Percentiles rank a stretch among this genome's conserved stretches.
phyloP scores from a whole-genome alignment of 64 coral and sea anemone species.

The Acropora tenuis region DNA sequence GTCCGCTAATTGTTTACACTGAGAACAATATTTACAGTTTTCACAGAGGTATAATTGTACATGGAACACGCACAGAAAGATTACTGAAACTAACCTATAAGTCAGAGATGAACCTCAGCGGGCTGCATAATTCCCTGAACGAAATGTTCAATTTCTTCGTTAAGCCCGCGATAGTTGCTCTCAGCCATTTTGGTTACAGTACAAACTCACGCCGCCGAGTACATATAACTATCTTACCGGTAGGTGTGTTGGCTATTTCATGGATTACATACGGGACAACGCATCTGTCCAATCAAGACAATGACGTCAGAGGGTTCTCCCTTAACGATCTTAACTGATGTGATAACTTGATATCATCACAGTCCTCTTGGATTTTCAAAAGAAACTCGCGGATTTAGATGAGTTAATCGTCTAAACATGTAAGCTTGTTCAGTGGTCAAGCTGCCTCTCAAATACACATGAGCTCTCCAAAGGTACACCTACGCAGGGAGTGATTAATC shows the following conservation, averaged over 20 bases:
- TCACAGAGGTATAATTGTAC: background rate
- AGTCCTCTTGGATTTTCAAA: background rate
- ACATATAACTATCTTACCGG: background rate
- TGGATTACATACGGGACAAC: background rate
- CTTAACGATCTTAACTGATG: background rate
- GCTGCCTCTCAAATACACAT: background rate
- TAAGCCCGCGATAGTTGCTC: background rate
- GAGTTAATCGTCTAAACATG: conserved; percentile 11
- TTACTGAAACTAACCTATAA: background rate
- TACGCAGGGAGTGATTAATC: background rate
- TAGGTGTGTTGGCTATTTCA: no score
- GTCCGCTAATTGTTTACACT: no score
- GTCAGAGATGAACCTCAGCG: background rate
- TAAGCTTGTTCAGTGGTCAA: background rate
- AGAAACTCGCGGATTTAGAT: background rate
- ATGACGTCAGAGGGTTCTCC: background rate
- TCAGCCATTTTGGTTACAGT: background rate
- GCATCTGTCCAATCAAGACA: background rate
- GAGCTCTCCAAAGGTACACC: background rate
- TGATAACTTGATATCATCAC: background rate
- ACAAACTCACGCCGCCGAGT: background rate
- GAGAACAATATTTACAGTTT: background rate
- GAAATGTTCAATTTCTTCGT: background rate
- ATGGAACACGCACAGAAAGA: background rate
- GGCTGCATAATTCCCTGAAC: background rate